phyloP scores from a whole-genome alignment of 2,888 invertebrate species.

The Xanthostigma xanthostigma region DNA sequence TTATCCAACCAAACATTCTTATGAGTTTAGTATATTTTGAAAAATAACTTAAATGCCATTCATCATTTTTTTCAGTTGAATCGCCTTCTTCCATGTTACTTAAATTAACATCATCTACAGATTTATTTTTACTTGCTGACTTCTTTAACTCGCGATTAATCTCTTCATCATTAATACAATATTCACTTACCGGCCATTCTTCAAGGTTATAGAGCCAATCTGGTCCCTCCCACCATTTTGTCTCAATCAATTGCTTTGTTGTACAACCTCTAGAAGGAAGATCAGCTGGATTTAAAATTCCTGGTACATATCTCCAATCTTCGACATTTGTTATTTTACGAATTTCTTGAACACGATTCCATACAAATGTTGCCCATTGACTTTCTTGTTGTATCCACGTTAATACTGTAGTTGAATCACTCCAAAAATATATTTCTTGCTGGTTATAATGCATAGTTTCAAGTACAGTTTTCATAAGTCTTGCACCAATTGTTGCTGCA shows the following conservation, averaged over 20 bases:
- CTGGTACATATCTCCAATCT: too few relatives aligned
- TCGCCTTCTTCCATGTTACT: too few relatives aligned
- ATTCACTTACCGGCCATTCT: slow-evolving; percentile 13
- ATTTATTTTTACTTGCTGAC: not conserved
- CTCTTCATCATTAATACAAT: not conserved
- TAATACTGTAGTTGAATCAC: slow-evolving; percentile 16
- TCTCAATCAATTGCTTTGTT: slow-evolving; percentile 14
- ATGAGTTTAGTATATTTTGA: too few relatives aligned
- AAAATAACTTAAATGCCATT: too few relatives aligned
- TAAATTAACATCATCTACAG: too few relatives aligned
- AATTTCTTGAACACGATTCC: too few relatives aligned
- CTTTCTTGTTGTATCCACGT: slow-evolving; percentile 16
- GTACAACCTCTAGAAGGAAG: slow-evolving; percentile 19
- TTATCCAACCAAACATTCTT: too few relatives aligned
- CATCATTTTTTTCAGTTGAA: too few relatives aligned
- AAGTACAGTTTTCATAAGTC: slow-evolving; percentile 10
- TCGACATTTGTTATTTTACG: too few relatives aligned
- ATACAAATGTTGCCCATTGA: too few relatives aligned
- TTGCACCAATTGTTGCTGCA: slow-evolving; percentile 15
- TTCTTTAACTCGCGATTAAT: slow-evolving; percentile 1
- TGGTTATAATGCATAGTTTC: slow-evolving; percentile 7
- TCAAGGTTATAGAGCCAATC: slow-evolving; percentile 15
- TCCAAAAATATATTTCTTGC: slow-evolving; percentile 15
- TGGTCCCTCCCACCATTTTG: slow-evolving; percentile 21
- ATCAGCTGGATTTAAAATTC: too few relatives aligned